Base-by-base conservation (phyloP, 2,113 vertebrate genomes). In the Tamias sibiricus region DNA sequence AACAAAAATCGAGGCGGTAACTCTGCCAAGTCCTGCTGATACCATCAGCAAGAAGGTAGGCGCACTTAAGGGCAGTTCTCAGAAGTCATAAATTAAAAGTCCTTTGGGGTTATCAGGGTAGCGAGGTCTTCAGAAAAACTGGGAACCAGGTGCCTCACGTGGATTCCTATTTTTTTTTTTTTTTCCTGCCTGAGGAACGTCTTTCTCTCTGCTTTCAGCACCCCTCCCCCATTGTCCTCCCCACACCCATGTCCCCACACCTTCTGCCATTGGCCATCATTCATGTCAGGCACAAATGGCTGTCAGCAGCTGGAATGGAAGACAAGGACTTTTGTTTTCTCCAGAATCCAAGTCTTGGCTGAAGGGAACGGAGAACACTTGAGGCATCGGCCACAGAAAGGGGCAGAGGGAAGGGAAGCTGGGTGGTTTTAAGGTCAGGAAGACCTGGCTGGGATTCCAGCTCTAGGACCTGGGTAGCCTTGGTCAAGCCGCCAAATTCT, bases 1-100 rank as follows among this genome's bases (percentile, higher is more conserved):
- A 85, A 96, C 40, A 94, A 87, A 95, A 80, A 88, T 40, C 6
- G 17, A 87, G 77, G 90, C 75, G 32, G 57, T 71, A 72, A 87
- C 37, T 88, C 19, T 64, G 69, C 30, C 0, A 28, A 86, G 32
- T 30, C 32, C 52, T 1, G 3, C 52, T 71, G 90, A 95, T 96
- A 92, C 1, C 40, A 96, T 95, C 88, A 42, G 75, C 57, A 54
- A 64, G n/a, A 57, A 82, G 68, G 49, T 9, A 35, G 52, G 47
- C 6, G 0, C n/a, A 62, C 49, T 84, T 47, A 62, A 54, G 66
- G 81, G 32, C 19, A 84, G 75, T 91, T 95, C 68, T 80, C 93
- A n/a, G 74, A 54, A 95, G 62, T 24, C 66, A 79, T 32, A 32
- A 79, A 80, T 91, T n/a, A 88, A 77, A 54, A 92, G 30, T 32